Evolutionary conservation across 37 sponge, comb jelly and placozoan genomes (phyloP).

Genomic region (Ianthella basta): DNA sequence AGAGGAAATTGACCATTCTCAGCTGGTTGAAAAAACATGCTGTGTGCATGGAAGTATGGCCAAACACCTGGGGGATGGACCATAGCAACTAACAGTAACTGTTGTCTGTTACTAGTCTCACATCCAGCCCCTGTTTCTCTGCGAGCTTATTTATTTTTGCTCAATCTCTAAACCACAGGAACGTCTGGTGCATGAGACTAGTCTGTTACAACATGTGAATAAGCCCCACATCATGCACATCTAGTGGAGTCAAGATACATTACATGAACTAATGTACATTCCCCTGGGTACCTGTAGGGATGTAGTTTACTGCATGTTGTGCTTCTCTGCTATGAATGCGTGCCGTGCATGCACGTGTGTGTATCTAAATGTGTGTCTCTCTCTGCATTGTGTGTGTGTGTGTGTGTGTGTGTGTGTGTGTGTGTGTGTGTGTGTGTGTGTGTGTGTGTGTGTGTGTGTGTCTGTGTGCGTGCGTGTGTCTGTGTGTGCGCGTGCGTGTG

Average conservation of each 20-base stretch:
- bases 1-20: constrained; percentile 38
- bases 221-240: too few relatives aligned
- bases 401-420: constrained; percentile 55
- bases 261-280: too few relatives aligned
- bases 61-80: background rate
- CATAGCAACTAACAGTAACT: background rate
- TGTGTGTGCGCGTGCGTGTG: constrained; percentile 26
- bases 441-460: constrained; percentile 45
- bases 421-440: constrained; percentile 40
- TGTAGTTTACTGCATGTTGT: too few relatives aligned
- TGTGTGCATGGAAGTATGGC: constrained; percentile 64
- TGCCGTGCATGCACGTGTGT: background rate
- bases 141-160: too few relatives aligned
- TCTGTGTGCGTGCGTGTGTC: constrained; percentile 35
- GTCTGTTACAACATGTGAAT: too few relatives aligned
- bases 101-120: background rate
- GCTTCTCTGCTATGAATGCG: too few relatives aligned
- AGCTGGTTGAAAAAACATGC: constrained; percentile 65
- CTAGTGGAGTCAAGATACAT: too few relatives aligned
- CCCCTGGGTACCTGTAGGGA: too few relatives aligned
- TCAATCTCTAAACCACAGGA: too few relatives aligned
- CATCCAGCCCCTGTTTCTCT: background rate
- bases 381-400: constrained; percentile 52
- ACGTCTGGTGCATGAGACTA: too few relatives aligned
- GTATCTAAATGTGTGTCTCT: too few relatives aligned